These are phyloP conservation scores for Xenopus laevis DNA, from an alignment of 2,113 vertebrate species.

Conservation along the genomic window DNA sequence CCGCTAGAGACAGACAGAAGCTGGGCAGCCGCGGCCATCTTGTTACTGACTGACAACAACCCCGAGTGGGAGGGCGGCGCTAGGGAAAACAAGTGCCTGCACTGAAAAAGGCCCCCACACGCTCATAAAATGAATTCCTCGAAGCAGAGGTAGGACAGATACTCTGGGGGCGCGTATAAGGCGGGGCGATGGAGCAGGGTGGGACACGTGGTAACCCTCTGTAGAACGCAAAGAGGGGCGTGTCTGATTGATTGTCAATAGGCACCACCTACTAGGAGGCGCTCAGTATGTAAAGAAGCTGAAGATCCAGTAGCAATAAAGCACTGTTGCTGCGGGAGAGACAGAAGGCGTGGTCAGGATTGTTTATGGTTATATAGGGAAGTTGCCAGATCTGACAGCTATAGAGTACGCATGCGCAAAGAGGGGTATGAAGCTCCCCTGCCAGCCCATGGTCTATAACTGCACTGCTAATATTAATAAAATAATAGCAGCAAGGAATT, in stretches of 20 bases:
- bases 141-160: neutral
- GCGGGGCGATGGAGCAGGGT: neutral
- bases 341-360: neutral
- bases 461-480: too few species aligned
- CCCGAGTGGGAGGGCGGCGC: neutral
- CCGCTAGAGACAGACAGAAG: conserved; percentile 25
- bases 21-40: conserved; percentile 34
- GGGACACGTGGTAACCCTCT: neutral
- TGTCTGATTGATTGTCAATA: neutral
- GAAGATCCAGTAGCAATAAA: neutral
- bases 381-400: neutral
- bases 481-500: too few species aligned
- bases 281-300: neutral
- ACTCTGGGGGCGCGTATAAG: neutral
- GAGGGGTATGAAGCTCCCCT: neutral
- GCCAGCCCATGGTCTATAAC: too few species aligned
- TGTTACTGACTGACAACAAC: conserved; percentile 41
- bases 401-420: neutral
- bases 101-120: neutral
- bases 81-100: neutral
- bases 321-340: too few species aligned
- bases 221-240: neutral
- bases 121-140: neutral
- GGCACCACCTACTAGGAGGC: neutral
- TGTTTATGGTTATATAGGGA: neutral